Evolutionary conservation across 2,797 vertebrate genomes (phyloP), one percentile per base, ranked within the genome.

Genomic region (Tachyglossus aculeatus): DNA sequence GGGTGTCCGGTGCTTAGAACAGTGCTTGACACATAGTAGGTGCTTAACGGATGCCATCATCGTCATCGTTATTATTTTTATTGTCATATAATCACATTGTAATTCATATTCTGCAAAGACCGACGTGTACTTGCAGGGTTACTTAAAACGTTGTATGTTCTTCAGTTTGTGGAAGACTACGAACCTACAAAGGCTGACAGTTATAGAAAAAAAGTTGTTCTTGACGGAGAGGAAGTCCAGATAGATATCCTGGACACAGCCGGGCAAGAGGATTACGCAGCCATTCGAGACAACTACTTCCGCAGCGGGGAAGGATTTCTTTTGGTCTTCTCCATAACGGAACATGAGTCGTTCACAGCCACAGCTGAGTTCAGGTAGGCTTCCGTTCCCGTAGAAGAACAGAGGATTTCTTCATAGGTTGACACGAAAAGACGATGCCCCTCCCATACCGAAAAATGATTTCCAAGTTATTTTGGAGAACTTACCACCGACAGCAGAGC

Each of bases 161-260:
- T 45, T 45, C 82, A 99, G 98, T 99, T 99, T 71, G 97, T 99
- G 67, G 98, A 99, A 92, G 98, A 99, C 89, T 99, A 99, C 52
- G 97, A 99, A 85, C 97, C 98, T 73, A 99, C 98, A 25, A 99
- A 98, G 86, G 98, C 98, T 1, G 97, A 99, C 94, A 99, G 97
- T 88, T 99, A 99, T 91, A 94, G 98, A 78, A 99, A 99, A 92
- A 99, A 99, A 83, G 97, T 98, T 73, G 98, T 99, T 66, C 91
- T 99, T 60, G 98, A 99, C 24, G 98, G 98, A 36, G 98, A 99
- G 84, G 97, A 99, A 89, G 97, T 98, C 52, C 98, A 99, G 90
- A 98, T 98, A 57, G 97, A 99, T 71, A 99, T 99, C 80, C 91
- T 99, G 92, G 98, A 99, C 91, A 99, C 98, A 2, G 98, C 98